Evolutionary conservation across 1,140 invertebrate species (phyloP).

Genomic region (Gonioctena quinquepunctata): DNA sequence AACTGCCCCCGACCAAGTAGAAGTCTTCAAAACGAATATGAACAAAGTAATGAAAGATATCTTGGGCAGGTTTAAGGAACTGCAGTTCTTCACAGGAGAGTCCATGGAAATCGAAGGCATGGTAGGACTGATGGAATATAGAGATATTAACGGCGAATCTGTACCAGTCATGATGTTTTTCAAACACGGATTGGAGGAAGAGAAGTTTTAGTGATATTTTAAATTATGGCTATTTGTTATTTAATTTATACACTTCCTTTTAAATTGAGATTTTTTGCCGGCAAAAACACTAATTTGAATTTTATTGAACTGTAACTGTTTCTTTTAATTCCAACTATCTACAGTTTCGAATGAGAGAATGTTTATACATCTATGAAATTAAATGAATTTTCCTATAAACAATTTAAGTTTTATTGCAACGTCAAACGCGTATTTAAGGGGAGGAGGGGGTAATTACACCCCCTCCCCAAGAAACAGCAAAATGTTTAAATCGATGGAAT

Average conservation of each 20-base stretch:
- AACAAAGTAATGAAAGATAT: conserved; percentile 96
- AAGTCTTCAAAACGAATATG: conserved; percentile 88
- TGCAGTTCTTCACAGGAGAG: conserved; percentile 94
- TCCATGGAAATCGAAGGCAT: conserved; percentile 93
- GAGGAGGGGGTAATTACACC: no score
- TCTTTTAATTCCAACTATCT: neutral
- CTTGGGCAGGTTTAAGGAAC: conserved; percentile 86
- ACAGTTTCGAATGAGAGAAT: conserved; percentile 13
- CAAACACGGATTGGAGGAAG: conserved; percentile 92
- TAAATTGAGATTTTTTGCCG: conserved; percentile 4
- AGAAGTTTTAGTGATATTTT: conserved; percentile 77
- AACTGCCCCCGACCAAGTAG: conserved; percentile 79
- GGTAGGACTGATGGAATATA: conserved; percentile 91
- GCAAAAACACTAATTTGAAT: neutral
- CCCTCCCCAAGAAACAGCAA: no score
- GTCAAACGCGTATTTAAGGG: no score
- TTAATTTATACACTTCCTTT: conserved; percentile 17
- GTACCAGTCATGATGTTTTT: conserved; percentile 92
- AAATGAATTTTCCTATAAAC: neutral
- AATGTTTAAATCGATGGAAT: no score
- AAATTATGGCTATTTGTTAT: conserved; percentile 21
- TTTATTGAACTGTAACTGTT: conserved; percentile 8
- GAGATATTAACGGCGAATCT: conserved; percentile 81
- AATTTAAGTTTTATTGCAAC: neutral
- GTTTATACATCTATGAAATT: conserved; percentile 14